Percentiles rank a stretch among this genome's conserved stretches.
Evolutionary conservation across 2,797 vertebrate species (phyloP).

Genomic region (Enteromius trimaculatus): DNA sequence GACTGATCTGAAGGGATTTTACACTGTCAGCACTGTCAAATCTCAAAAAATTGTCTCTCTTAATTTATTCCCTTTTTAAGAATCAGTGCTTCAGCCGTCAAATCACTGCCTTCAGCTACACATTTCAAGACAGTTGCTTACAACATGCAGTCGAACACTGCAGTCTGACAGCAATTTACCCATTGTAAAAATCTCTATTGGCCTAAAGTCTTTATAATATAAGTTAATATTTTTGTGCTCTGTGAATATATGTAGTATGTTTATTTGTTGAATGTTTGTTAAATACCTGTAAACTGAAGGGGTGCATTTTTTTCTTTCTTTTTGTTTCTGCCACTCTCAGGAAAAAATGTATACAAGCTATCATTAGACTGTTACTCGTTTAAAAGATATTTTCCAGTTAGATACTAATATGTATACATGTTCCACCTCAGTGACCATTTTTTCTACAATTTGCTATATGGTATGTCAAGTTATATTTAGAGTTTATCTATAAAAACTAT

Average conservation of each 20-base stretch:
- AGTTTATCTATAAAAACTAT: not conserved
- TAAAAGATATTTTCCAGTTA: not conserved
- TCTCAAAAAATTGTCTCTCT: not conserved
- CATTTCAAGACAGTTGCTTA: not conserved
- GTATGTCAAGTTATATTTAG: not conserved
- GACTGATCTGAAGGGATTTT: not conserved
- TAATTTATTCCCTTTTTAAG: conserved; percentile 7
- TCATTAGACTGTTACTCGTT: not conserved
- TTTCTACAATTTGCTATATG: not conserved
- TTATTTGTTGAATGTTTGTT: not conserved
- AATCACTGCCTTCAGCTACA: not conserved
- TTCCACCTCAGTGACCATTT: not conserved
- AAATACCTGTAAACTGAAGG: not conserved
- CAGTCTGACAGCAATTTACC: not conserved
- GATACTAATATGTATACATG: not conserved
- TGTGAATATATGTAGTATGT: not conserved
- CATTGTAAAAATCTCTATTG: not conserved
- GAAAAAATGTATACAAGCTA: not conserved
- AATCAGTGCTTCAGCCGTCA: not conserved
- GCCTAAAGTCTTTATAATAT: not conserved
- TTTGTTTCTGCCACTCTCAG: not conserved
- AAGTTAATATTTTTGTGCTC: not conserved
- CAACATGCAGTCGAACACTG: too few relatives aligned
- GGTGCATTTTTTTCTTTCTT: not conserved
- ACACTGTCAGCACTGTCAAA: not conserved